Base-by-base conservation (phyloP, 2,888 invertebrate species). In the Limnephilus marmoratus region DNA sequence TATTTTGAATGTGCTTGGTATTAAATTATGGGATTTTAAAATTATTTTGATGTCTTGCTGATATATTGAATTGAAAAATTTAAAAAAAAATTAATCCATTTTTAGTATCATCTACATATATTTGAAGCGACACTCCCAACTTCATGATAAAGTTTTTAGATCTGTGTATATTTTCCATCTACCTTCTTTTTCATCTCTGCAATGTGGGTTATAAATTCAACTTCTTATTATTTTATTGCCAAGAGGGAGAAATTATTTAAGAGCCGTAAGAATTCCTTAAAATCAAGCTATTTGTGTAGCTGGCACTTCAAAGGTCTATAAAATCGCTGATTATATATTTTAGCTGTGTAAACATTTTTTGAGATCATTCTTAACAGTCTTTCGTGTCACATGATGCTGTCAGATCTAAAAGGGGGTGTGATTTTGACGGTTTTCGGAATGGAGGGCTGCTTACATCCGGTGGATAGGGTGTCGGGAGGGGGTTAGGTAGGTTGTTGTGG, bases 371-470 rank as follows among this genome's bases (percentile, higher is more conserved):
- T 80, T 90, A 90, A 80, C 88, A 90, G 90, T 49, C 82, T 90
- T 82, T 82, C 82, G 82, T 90, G 82, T 90, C 81, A 90, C 82
- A 82, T 82, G 90, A 90, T 45, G 81, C 90, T 82, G 90, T 90
- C 90, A 90, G 81, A 82, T 90, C 82, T 90, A 81, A 82, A 90
- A 81, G 90, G 82, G 90, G 81, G 90, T 90, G 90, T 90, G 90
- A 90, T 93, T 94, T 94, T 94, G 68, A 90, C 92, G 93, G 93
- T 93, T 82, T 93, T 90, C 93, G 93, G 94, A 94, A 94, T 94
- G 94, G 94, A 83, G 92, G 85, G 93, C 92, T 92, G 93, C 93
- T 89, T 94, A 94, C 93, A 93, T 93, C 92, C 94, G 93, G 93
- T 92, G 93, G 93, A 93, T 31, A 37, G 3, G 37, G n/a, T 15